These are phyloP conservation scores for Cynodonichthys magdalenae DNA, from an alignment of 2,797 vertebrate species.

Conservation along the genomic window DNA sequence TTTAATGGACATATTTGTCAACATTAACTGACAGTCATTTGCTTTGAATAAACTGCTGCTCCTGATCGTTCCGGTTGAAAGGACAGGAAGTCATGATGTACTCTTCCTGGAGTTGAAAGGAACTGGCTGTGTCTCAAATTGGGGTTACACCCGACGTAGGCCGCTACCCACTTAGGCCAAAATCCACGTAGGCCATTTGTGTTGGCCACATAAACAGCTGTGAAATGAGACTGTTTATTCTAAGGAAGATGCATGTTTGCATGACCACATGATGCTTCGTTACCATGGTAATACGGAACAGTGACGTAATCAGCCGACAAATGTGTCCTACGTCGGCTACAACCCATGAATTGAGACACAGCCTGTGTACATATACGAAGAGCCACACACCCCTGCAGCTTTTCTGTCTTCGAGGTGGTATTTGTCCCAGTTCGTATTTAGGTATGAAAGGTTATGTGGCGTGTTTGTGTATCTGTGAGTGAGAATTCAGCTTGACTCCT, in stretches of 20 bases:
- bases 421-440: slow-evolving; percentile 56
- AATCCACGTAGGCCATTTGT: too few species aligned
- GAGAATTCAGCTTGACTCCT: slow-evolving; percentile 53
- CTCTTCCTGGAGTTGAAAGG: slow-evolving; percentile 46
- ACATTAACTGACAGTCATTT: background rate
- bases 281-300: too few species aligned
- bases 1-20: background rate
- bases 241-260: too few species aligned
- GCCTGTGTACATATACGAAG: slow-evolving; percentile 43
- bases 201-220: too few species aligned
- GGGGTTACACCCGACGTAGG: too few species aligned
- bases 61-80: slow-evolving; percentile 51
- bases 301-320: too few species aligned
- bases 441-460: slow-evolving; percentile 56
- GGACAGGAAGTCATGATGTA: slow-evolving; percentile 36
- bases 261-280: too few species aligned
- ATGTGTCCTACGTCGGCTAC: too few species aligned
- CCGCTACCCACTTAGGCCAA: too few species aligned
- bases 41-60: slow-evolving; percentile 35
- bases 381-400: slow-evolving; percentile 26
- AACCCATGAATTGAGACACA: too few species aligned
- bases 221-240: too few species aligned
- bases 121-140: too few species aligned
- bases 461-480: slow-evolving; percentile 27
- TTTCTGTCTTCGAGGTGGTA: slow-evolving; percentile 23